These are phyloP conservation scores for Manduca sexta DNA, from an alignment of 1,140 invertebrate species.

Conservation along the genomic window DNA sequence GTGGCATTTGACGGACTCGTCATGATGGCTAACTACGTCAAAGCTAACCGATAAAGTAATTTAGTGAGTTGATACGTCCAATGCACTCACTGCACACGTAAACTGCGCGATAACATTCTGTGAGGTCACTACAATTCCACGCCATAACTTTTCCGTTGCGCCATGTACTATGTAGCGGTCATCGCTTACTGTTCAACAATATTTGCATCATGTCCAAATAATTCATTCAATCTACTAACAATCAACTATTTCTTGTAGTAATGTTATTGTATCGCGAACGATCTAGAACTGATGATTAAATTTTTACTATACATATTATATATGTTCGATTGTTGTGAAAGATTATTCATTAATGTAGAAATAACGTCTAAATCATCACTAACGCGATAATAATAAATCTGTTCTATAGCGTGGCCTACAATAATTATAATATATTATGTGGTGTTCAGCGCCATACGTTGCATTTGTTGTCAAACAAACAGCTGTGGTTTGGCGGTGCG, in stretches of 20 bases:
- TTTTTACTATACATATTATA: too few species aligned
- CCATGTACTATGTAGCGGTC: not conserved
- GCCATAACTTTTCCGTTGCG: too few species aligned
- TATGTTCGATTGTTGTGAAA: too few species aligned
- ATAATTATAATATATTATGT: not conserved
- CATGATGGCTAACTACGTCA: not conserved
- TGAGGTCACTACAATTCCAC: not conserved
- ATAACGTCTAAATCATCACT: too few species aligned
- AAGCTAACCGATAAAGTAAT: not conserved
- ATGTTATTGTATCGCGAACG: too few species aligned
- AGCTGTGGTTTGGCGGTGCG: constrained; percentile 29
- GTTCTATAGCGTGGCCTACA: not conserved
- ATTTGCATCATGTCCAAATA: too few species aligned
- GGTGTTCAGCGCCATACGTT: constrained; percentile 10
- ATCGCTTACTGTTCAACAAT: too few species aligned
- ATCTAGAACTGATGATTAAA: too few species aligned
- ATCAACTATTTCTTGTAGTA: too few species aligned
- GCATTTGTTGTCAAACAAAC: constrained; percentile 43
- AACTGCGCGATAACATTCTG: constrained; percentile 12
- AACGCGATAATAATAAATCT: not conserved
- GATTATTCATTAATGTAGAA: too few species aligned
- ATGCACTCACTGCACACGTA: constrained; percentile 21
- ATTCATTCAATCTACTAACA: too few species aligned
- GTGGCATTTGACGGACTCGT: too few species aligned
- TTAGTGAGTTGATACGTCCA: constrained; percentile 31